A percentile compares a stretch with the other conserved stretches of the same genome.
Conservation (phyloP, 2,797 vertebrate species). For the Chaunax sp. region DNA sequence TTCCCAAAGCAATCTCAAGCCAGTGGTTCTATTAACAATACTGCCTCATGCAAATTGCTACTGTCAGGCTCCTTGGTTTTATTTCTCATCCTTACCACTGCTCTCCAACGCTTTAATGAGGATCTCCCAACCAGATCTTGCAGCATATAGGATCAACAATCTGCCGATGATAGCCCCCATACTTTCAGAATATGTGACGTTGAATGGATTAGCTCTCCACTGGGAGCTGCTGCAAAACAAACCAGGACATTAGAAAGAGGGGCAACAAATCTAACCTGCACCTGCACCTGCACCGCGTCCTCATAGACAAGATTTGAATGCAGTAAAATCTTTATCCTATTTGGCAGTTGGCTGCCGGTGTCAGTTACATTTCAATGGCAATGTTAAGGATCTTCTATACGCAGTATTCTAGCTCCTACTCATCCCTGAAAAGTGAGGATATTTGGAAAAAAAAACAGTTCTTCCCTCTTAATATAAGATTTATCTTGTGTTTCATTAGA, state of each 20-base stretch:
- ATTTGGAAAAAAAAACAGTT: slow-evolving; percentile 4
- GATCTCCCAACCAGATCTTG: slow-evolving; percentile 46
- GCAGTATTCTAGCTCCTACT: slow-evolving; percentile 29
- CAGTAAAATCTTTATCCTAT: slow-evolving; percentile 47
- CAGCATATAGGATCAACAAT: slow-evolving; percentile 64
- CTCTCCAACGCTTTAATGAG: slow-evolving; percentile 59
- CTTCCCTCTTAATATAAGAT: slow-evolving; percentile 46
- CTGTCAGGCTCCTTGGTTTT: slow-evolving; percentile 72
- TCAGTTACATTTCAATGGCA: slow-evolving; percentile 47
- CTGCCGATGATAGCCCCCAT: slow-evolving; percentile 52
- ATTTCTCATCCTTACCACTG: slow-evolving; percentile 55
- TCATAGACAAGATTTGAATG: too few relatives aligned
- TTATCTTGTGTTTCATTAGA: slow-evolving; percentile 59
- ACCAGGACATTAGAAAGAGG: slow-evolving; percentile 44
- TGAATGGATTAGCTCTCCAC: slow-evolving; percentile 52
- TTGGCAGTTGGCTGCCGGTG: slow-evolving; percentile 49
- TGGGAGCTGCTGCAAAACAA: slow-evolving; percentile 34
- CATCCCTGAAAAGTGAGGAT: slow-evolving; percentile 23
- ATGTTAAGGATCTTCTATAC: slow-evolving; percentile 46
- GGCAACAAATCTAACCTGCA: slow-evolving; percentile 37
- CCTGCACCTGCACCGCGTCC: too few relatives aligned
- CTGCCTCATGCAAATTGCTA: slow-evolving; percentile 79
- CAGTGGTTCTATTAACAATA: slow-evolving; percentile 78
- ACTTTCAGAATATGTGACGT: slow-evolving; percentile 41
- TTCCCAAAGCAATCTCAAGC: slow-evolving; percentile 79